Percentiles rank a stretch among this genome's conserved stretches.
phyloP scores from a whole-genome alignment of 64 coral and sea anemone genomes.

The Acropora tenuis region DNA sequence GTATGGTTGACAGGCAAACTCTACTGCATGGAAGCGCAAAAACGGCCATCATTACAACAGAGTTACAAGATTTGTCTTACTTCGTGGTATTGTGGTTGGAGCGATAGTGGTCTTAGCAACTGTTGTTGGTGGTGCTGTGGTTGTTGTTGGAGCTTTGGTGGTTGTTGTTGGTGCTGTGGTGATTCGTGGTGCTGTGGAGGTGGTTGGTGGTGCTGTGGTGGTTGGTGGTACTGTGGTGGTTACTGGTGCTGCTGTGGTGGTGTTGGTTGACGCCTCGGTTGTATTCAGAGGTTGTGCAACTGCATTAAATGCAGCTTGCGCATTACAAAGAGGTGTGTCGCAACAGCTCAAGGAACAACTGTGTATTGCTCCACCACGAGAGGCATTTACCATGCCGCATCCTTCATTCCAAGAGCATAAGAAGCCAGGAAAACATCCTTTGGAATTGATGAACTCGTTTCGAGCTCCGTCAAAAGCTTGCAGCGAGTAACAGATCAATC shows the following conservation, averaged over 20 bases:
- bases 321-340: neutral
- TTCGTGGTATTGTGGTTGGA: too few species aligned
- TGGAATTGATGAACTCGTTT: neutral
- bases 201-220: neutral
- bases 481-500: neutral
- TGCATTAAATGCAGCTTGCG: neutral
- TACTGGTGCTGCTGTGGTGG: neutral
- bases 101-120: too few species aligned
- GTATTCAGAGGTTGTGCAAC: too few species aligned
- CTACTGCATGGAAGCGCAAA: neutral
- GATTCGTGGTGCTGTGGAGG: neutral
- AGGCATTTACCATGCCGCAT: neutral
- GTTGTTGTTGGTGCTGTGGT: neutral
- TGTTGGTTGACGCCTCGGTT: neutral
- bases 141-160: neutral
- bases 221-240: neutral
- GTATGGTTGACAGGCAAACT: too few species aligned
- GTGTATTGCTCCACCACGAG: neutral
- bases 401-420: neutral
- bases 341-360: constrained; percentile 30
- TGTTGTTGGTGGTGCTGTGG: too few species aligned
- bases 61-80: too few species aligned
- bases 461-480: constrained; percentile 8
- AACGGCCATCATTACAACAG: neutral
- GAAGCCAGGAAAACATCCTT: constrained; percentile 27